Base-by-base conservation (phyloP, 2,113 vertebrate genomes). In the Sapayoa aenigma region DNA sequence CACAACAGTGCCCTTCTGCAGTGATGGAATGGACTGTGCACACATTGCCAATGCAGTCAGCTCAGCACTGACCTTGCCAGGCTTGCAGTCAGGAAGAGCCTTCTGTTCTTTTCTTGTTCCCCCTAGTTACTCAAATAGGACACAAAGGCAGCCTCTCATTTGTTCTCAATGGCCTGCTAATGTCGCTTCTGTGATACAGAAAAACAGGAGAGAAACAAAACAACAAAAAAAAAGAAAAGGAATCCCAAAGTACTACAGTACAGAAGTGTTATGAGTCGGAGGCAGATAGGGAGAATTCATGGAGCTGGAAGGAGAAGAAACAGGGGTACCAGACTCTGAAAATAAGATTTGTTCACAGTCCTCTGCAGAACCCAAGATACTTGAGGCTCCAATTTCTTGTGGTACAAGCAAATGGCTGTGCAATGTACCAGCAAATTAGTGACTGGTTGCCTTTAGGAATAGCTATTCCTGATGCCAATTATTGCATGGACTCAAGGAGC, bases 381-480 rank as follows among this genome's bases (percentile, higher is more conserved):
- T 81, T 31, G 65, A 81, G 82, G 85, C 69, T 82, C 42, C 39
- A 33, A 71, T 93, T 89, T 87, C 47, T 81, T 84, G 68, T 91
- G 33, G 47, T 86, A 33, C 89, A 84, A 91, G 65, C 46, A 95
- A 96, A 91, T 84, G 60, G n/a, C 35, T 89, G 77, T 91, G 90
- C 95, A 93, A 95, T 93, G 84, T 95, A 91, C 87, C 77, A 95
- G 77, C 37, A 84, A 81, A 67, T 91, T 95, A 90, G 78, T 73
- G 78, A 50, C 44, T 82, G 55, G 52, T 76, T 94, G 77, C 71
- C 37, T 87, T 76, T 79, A 85, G 67, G 74, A 95, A 68, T 22
- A 85, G 33, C 85, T 90, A n/a, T 91, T 93, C 44, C 44, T 78
- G 62, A 42, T 82, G 44, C n/a, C 49, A 94, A 7, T 78, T 96